Conservation (phyloP, 1,140 invertebrate species). For the Macrostomum lignano region DNA sequence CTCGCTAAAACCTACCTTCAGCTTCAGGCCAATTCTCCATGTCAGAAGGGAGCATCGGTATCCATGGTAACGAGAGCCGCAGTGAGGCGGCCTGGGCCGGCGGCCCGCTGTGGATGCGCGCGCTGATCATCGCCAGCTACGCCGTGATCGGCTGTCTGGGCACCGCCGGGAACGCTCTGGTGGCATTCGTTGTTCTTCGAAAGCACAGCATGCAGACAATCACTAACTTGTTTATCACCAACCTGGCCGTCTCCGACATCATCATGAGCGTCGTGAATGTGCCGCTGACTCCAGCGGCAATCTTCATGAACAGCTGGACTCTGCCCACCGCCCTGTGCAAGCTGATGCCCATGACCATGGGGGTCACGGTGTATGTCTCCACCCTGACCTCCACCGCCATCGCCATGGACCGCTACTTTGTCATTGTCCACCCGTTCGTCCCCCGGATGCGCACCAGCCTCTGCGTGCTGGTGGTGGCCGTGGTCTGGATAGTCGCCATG, state of each 20-base stretch:
- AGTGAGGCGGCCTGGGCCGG: too few species aligned
- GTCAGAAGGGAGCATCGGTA: too few species aligned
- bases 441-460: conserved; percentile 20
- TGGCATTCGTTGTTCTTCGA: conserved; percentile 17
- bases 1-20: too few species aligned
- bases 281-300: conserved; percentile 42
- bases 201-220: conserved; percentile 16
- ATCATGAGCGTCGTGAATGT: conserved; percentile 64
- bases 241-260: conserved; percentile 32
- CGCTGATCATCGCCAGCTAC: too few species aligned
- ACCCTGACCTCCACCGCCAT: conserved; percentile 32
- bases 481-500: conserved; percentile 29
- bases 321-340: conserved; percentile 40
- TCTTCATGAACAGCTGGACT: conserved; percentile 54
- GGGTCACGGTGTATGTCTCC: conserved; percentile 31
- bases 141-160: too few species aligned
- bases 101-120: too few species aligned
- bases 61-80: too few species aligned
- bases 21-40: too few species aligned
- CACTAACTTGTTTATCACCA: conserved; percentile 23
- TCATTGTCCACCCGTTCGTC: conserved; percentile 30
- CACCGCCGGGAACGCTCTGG: conserved; percentile 31
- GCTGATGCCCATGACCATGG: conserved; percentile 30
- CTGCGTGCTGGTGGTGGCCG: conserved; percentile 19
- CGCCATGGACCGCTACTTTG: conserved; percentile 30